phyloP scores from a whole-genome alignment of 2,888 invertebrate genomes.

The Synanthedon formicaeformis region DNA sequence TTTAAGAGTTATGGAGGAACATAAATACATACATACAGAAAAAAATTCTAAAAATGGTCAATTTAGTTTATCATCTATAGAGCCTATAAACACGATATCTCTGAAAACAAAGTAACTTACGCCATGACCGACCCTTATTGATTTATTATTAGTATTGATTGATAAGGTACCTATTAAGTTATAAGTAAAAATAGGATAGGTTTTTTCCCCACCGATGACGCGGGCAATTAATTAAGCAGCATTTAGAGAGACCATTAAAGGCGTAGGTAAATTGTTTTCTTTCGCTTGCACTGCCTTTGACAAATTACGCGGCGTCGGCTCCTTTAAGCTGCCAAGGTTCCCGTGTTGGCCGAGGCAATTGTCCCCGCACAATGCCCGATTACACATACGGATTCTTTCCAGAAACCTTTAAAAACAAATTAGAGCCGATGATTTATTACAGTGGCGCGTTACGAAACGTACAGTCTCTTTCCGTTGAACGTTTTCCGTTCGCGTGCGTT shows the following conservation, averaged over 20 bases:
- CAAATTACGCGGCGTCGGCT: constrained; percentile 51
- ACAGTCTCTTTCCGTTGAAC: constrained; percentile 38
- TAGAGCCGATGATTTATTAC: constrained; percentile 67
- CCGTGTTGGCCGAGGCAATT: constrained; percentile 28
- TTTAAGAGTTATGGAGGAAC: too few species aligned
- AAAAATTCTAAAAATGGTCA: too few species aligned
- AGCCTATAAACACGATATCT: too few species aligned
- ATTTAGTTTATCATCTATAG: too few species aligned
- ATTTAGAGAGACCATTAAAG: constrained; percentile 41
- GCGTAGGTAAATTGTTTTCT: constrained; percentile 36
- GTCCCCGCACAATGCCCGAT: constrained; percentile 55
- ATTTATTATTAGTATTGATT: too few species aligned
- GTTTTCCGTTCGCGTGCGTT: constrained; percentile 62
- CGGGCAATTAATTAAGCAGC: constrained; percentile 47
- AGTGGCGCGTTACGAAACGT: constrained; percentile 47
- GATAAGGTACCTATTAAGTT: too few species aligned
- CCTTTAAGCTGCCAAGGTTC: constrained; percentile 27
- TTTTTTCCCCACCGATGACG: too few species aligned
- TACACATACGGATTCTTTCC: constrained; percentile 57
- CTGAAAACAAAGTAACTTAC: too few species aligned
- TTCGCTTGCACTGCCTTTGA: constrained; percentile 34
- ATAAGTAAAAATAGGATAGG: too few species aligned
- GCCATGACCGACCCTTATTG: too few species aligned
- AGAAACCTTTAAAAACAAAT: constrained; percentile 70
- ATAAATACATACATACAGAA: too few species aligned